Conservation (phyloP, 2,888 invertebrate genomes). For the Drosophila birchii region DNA sequence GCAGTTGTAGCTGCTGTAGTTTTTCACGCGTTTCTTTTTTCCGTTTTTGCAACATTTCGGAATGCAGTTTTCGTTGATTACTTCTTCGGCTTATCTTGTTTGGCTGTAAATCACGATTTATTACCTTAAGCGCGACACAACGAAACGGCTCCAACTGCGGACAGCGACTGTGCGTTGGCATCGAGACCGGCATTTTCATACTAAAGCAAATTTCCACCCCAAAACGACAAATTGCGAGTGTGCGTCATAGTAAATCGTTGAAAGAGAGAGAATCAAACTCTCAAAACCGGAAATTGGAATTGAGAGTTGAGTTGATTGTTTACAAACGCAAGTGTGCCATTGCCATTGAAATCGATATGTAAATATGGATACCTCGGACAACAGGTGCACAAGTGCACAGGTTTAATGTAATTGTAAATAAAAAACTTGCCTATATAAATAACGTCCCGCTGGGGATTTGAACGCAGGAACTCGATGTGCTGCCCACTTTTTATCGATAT, state of each 20-base stretch:
- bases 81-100: slow-evolving; percentile 39
- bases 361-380: not conserved
- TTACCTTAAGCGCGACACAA: slow-evolving; percentile 44
- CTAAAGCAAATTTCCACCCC: slow-evolving; percentile 38
- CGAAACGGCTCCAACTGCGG: slow-evolving; percentile 46
- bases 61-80: slow-evolving; percentile 41
- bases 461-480: not conserved
- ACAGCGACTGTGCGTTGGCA: slow-evolving; percentile 58
- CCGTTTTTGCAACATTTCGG: slow-evolving; percentile 33
- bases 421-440: not conserved
- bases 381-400: not conserved
- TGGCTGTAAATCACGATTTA: slow-evolving; percentile 35
- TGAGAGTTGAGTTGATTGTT: slow-evolving; percentile 6
- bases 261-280: slow-evolving; percentile 7
- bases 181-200: slow-evolving; percentile 68
- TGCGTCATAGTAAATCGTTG: slow-evolving; percentile 9
- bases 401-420: not conserved
- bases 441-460: not conserved
- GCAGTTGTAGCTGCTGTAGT: slow-evolving; percentile 16
- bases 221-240: slow-evolving; percentile 14
- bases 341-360: not conserved
- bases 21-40: slow-evolving; percentile 2
- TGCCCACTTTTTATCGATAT: no score
- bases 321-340: slow-evolving; percentile 2
- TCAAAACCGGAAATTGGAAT: slow-evolving; percentile 20